phyloP scores from a whole-genome alignment of 2,888 invertebrate species.

The Griposia aprilina region DNA sequence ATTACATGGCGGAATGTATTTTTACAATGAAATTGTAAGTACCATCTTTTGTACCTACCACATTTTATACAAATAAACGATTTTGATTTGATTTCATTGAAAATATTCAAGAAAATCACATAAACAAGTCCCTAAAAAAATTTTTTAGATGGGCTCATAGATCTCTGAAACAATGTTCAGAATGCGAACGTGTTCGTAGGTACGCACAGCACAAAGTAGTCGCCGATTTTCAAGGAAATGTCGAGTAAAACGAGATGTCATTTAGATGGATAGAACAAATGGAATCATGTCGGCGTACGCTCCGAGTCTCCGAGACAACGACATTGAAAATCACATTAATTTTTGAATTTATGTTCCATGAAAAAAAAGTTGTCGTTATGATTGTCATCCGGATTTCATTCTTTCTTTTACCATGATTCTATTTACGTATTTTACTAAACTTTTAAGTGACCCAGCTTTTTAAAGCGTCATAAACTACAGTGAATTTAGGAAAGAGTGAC shows the following conservation, averaged over 20 bases:
- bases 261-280: conserved; percentile 77
- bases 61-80: too few species aligned
- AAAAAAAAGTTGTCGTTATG: conserved; percentile 46
- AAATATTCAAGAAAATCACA: conserved; percentile 39
- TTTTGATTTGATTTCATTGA: too few species aligned
- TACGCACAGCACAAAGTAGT: conserved; percentile 68
- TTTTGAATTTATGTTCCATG: conserved; percentile 57
- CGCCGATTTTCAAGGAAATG: conserved; percentile 74
- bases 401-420: conserved; percentile 36
- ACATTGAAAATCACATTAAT: conserved; percentile 59
- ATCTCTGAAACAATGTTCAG: conserved; percentile 71
- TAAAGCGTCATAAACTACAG: conserved; percentile 30
- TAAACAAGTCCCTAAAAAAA: conserved; percentile 61
- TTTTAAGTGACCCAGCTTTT: conserved; percentile 19
- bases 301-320: conserved; percentile 29
- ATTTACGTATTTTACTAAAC: conserved; percentile 35
- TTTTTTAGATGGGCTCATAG: conserved; percentile 70
- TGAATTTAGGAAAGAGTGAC: conserved; percentile 36
- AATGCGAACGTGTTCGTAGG: conserved; percentile 57
- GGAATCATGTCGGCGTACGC: conserved; percentile 72
- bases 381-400: conserved; percentile 48
- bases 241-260: conserved; percentile 66
- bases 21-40: too few species aligned
- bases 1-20: too few species aligned
- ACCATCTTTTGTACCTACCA: too few species aligned